phyloP scores from a whole-genome alignment of 2,113 vertebrate species.

The Scolopax mira region DNA sequence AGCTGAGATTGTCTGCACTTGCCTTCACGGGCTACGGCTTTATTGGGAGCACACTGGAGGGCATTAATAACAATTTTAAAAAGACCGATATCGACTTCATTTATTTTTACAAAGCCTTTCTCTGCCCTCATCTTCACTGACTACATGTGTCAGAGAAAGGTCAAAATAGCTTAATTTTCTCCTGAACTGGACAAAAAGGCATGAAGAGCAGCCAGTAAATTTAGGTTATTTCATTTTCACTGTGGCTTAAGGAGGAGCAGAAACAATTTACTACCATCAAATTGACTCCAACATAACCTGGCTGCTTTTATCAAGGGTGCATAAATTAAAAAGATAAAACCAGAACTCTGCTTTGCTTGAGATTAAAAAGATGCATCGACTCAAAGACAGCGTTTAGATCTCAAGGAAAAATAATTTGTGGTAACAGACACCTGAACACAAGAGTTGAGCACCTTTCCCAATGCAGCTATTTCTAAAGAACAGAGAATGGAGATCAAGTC shows the following conservation, averaged over 20 bases:
- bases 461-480: neutral
- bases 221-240: neutral
- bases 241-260: neutral
- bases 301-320: neutral
- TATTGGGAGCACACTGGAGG: neutral
- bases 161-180: slow-evolving; percentile 39
- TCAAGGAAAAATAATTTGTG: neutral
- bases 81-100: neutral
- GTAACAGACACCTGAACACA: neutral
- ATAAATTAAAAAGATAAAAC: neutral
- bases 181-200: neutral
- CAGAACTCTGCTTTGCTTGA: neutral
- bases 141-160: neutral
- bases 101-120: neutral
- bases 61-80: neutral
- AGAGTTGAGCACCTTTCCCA: neutral
- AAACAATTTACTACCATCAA: neutral
- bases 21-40: neutral
- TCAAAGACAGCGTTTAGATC: neutral
- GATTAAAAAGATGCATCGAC: neutral
- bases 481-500: neutral
- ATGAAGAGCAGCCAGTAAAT: neutral
- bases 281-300: neutral
- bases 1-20: neutral
- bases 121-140: neutral